Evolutionary conservation across 1,140 invertebrate genomes (phyloP).

Genomic region (Meloidogyne chitwoodi): DNA sequence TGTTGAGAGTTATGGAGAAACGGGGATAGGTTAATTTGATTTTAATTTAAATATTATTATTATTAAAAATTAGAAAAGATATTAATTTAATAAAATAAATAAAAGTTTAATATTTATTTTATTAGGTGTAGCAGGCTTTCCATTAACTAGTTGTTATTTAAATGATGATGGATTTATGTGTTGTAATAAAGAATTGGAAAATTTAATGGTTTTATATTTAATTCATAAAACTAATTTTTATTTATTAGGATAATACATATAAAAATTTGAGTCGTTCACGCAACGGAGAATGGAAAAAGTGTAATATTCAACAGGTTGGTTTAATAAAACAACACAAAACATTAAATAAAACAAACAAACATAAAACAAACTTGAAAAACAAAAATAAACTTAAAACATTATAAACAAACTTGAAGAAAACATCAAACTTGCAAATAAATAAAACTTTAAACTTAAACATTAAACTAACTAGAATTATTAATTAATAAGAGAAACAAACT

Average conservation of each 20-base stretch:
- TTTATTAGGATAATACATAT: conserved; percentile 24
- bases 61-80: background rate
- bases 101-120: background rate
- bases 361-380: no score
- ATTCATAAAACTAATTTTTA: background rate
- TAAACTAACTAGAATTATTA: no score
- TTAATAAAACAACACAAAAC: background rate
- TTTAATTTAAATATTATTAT: no score
- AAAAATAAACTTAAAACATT: no score
- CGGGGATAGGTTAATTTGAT: background rate
- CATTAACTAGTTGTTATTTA: conserved; percentile 37
- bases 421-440: no score
- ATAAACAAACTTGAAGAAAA: background rate
- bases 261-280: conserved; percentile 24
- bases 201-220: conserved; percentile 30
- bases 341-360: background rate
- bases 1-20: background rate
- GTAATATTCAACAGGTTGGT: conserved; percentile 40
- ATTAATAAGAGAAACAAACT: no score
- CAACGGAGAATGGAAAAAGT: conserved; percentile 40
- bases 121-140: conserved; percentile 12
- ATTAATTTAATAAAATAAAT: background rate
- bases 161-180: conserved; percentile 47
- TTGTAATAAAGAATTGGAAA: conserved; percentile 39
- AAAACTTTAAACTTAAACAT: no score